Conservation (phyloP, 2,113 vertebrate genomes). For the Vidua macroura region DNA sequence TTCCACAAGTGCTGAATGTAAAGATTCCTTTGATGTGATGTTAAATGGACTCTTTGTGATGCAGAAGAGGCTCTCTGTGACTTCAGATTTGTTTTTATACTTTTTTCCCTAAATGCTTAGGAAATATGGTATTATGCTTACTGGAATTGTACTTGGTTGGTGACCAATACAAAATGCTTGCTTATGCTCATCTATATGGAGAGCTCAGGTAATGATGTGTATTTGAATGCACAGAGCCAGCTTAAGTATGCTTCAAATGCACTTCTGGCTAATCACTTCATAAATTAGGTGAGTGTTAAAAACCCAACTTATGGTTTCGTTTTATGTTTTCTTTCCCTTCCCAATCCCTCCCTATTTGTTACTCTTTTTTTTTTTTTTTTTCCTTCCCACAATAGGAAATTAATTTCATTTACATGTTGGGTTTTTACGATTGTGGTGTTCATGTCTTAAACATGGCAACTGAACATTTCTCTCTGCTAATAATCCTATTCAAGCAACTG, state of each 20-base stretch:
- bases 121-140: background rate
- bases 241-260: conserved; percentile 53
- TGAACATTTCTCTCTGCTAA: conserved; percentile 28
- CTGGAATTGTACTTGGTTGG: background rate
- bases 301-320: background rate
- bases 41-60: background rate
- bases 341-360: background rate
- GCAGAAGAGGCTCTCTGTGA: background rate
- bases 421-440: conserved; percentile 44
- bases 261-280: conserved; percentile 54
- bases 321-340: conserved; percentile 28
- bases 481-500: background rate
- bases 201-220: conserved; percentile 41
- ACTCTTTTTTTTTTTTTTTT: background rate
- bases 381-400: background rate
- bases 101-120: background rate
- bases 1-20: background rate
- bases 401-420: background rate
- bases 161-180: conserved; percentile 7
- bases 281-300: conserved; percentile 65
- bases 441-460: background rate
- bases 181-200: background rate
- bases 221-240: conserved; percentile 55
- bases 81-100: background rate
- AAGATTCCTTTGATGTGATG: conserved; percentile 37